Base-by-base conservation (phyloP, 2,113 vertebrate genomes). In the Chelonoidis abingdonii region DNA sequence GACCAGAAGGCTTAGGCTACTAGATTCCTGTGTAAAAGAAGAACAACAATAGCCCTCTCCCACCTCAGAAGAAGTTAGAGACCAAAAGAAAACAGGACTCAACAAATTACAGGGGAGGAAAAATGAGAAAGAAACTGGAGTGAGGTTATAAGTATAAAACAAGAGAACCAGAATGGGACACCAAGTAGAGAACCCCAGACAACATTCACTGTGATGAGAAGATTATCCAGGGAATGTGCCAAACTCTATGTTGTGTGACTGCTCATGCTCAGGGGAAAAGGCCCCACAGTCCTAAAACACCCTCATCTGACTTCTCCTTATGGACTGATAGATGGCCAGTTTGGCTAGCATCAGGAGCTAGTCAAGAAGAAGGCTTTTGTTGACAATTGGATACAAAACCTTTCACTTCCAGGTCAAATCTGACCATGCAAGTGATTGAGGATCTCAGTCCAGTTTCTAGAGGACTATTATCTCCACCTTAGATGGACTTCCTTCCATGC, bases 261-360 rank as follows among this genome's bases (percentile, higher is more conserved):
- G 59, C 59, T 31, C 59, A 62, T 62, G 29, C 29, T 65, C 59
- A 16, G 27, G 19, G 76, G 85, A 56, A 87, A 92, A 59, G 1
- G 0, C 88, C 65, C 52, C 38, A 81, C 0, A 1, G 3, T 5
- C 83, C 10, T 2, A 1, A 7, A 47, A 85, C 76, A 22, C 72
- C 27, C 31, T 69, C 65, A 3, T 89, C 92, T 41, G 49, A n/a
- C 79, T 91, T 89, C n/a, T 90, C 84, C 8, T 80, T 56, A 41
- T 88, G 27, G 22, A 25, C 24, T 86, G 53, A 44, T 9, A 78
- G 19, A 3, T 76, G 4, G 17, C 89, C 81, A 54, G 44, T 9
- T 47, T 14, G 13, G n/a, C 11, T 79, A 89, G 29, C n/a, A 80
- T 8, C 25, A 50, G 14, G 27, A 80, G 10, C 14, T 83, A 86